Percentiles rank a stretch among this genome's conserved stretches.
Conservation (phyloP, 2,113 vertebrate genomes). For the Mesitornis unicolor region DNA sequence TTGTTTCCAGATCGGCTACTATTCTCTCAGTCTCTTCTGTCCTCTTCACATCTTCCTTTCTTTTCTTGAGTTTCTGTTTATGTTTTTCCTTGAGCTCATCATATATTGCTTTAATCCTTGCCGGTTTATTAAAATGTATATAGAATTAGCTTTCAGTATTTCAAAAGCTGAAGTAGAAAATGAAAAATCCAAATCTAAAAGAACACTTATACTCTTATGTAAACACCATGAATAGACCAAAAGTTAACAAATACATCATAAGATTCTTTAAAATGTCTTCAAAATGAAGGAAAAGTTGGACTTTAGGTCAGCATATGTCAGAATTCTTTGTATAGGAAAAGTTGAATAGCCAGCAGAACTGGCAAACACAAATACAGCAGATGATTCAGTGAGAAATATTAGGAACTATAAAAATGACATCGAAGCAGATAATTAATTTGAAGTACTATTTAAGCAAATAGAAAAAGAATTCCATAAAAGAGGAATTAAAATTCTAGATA, state of each 20-base stretch:
- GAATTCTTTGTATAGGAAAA: not conserved
- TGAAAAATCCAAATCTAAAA: not conserved
- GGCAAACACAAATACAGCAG: not conserved
- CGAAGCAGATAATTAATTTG: not conserved
- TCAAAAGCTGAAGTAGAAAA: not conserved
- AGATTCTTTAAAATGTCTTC: not conserved
- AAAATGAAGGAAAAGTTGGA: not conserved
- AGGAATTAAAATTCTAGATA: not conserved
- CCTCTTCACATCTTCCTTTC: constrained; percentile 40
- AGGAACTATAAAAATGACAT: not conserved
- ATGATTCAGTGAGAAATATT: not conserved
- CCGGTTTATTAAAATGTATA: constrained; percentile 46
- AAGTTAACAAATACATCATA: not conserved
- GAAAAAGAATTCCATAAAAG: not conserved
- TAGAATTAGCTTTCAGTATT: not conserved
- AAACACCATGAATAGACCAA: not conserved
- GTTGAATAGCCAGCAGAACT: not conserved
- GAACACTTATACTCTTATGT: not conserved
- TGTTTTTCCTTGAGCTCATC: not conserved
- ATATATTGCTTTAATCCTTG: constrained; percentile 10
- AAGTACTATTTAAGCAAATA: not conserved
- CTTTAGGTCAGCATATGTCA: not conserved
- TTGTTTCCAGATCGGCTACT: constrained; percentile 50
- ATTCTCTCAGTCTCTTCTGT: constrained; percentile 24
- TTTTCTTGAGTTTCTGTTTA: not conserved